These are phyloP conservation scores for Ia io DNA, from an alignment of 2,113 vertebrate genomes.

Conservation along the genomic window DNA sequence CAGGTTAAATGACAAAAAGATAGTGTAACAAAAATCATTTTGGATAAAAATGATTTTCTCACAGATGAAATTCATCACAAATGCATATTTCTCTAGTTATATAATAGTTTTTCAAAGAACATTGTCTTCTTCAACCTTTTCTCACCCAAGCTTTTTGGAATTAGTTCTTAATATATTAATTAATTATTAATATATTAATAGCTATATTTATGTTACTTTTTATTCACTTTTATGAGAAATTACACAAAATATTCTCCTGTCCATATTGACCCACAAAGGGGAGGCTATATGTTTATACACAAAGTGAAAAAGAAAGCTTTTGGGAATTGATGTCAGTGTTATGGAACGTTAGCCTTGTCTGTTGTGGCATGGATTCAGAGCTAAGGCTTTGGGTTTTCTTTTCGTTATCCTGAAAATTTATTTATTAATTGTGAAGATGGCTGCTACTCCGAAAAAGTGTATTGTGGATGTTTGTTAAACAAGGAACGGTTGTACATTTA, in stretches of 20 bases:
- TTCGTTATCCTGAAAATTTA: background rate
- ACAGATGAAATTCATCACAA: background rate
- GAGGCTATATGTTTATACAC: background rate
- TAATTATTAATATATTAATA: background rate
- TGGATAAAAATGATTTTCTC: conserved; percentile 37
- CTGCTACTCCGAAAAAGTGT: background rate
- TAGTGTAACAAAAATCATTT: conserved; percentile 25
- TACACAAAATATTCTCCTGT: background rate
- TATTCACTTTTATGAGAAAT: conserved; percentile 43
- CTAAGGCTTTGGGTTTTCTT: background rate
- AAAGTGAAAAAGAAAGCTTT: background rate
- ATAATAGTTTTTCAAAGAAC: background rate
- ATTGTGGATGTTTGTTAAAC: background rate
- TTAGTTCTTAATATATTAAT: conserved; percentile 11
- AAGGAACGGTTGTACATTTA: background rate
- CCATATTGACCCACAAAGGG: background rate
- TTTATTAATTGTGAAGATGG: background rate
- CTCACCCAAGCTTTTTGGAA: background rate
- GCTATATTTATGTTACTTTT: conserved; percentile 16
- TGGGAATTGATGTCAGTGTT: background rate
- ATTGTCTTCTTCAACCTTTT: background rate
- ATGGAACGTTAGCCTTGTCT: background rate
- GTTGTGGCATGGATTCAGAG: background rate
- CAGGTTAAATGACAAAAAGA: background rate
- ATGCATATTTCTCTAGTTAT: background rate